Percentiles rank a stretch among this genome's conserved stretches.
phyloP scores from a whole-genome alignment of 2,797 vertebrate species.

The Haliaeetus albicilla region DNA sequence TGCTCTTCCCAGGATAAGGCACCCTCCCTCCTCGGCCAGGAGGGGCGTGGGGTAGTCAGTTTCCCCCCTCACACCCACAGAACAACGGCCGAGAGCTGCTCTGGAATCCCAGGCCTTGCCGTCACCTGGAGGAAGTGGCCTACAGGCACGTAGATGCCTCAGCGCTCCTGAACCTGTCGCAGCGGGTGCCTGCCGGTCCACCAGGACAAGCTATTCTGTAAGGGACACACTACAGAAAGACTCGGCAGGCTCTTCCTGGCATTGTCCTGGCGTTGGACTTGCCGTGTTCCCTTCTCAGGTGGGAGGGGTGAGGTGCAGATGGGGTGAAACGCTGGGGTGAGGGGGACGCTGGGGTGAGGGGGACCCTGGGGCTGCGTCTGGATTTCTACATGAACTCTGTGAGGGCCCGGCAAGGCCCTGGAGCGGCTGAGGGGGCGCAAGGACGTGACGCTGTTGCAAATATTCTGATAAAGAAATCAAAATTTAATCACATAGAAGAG shows the following conservation, averaged over 20 bases:
- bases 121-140: neutral
- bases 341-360: accelerated
- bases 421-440: too few relatives aligned
- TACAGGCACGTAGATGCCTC: neutral
- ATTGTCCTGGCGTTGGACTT: neutral
- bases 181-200: accelerated
- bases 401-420: neutral
- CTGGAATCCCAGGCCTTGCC: neutral
- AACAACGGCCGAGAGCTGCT: neutral
- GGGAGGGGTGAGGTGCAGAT: neutral
- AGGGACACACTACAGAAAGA: accelerated
- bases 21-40: accelerated
- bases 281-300: neutral
- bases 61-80: accelerated
- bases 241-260: neutral
- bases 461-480: too few relatives aligned
- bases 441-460: too few relatives aligned
- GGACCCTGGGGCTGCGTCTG: accelerated
- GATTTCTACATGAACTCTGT: accelerated
- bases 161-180: too few relatives aligned
- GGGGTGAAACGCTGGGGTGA: accelerated
- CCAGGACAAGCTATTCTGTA: neutral
- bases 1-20: accelerated
- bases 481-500: too few relatives aligned
- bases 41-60: accelerated